Base-by-base conservation (phyloP, 1,140 invertebrate genomes). In the Drosophila lacertosa region DNA sequence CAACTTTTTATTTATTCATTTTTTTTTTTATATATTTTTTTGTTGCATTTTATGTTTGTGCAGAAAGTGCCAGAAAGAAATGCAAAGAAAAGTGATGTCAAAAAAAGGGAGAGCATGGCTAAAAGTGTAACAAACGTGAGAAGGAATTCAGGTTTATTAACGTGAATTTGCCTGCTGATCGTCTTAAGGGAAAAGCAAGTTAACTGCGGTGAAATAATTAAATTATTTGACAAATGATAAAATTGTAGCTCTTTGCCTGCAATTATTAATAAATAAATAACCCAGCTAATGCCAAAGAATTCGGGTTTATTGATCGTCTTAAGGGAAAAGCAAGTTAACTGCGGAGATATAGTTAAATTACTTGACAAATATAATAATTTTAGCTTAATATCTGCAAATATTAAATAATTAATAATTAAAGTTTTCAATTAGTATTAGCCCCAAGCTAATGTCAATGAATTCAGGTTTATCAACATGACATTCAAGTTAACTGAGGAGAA, bases 11-110 rank as follows among this genome's bases (percentile, higher is more conserved):
- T n/a, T 45, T 13, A 13, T 35, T 7, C 6, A 7, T 9, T 26
- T 26, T 26, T 26, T 2, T 2, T 29, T 29, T 29, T 7, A 29
- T 29, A n/a, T n/a, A n/a, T n/a, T n/a, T n/a, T n/a, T n/a, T n/a
- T n/a, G n/a, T n/a, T n/a, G n/a, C n/a, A n/a, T 9, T 29, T 9
- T 29, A 45, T n/a, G 20, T 39, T 20, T 50, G 29, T 1, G 48
- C 32, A 53, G 20, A 62, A 62, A 62, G 45, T 48, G 22, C 11
- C 16, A 22, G n/a, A 33, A 11, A 51, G 16, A 51, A 51, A 51
- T 51, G 40, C n/a, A 18, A n/a, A n/a, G 9, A 6, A 15, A 57
- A 42, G 29, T 22, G 11, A 5, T 44, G 42, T 44, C n/a, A 44
- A 18, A 9, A 11, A 2, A 9, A 6, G 13, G 37, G 5, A 3